These are phyloP conservation scores for Eretmochelys imbricata DNA, from an alignment of 2,113 vertebrate genomes.

Conservation along the genomic window DNA sequence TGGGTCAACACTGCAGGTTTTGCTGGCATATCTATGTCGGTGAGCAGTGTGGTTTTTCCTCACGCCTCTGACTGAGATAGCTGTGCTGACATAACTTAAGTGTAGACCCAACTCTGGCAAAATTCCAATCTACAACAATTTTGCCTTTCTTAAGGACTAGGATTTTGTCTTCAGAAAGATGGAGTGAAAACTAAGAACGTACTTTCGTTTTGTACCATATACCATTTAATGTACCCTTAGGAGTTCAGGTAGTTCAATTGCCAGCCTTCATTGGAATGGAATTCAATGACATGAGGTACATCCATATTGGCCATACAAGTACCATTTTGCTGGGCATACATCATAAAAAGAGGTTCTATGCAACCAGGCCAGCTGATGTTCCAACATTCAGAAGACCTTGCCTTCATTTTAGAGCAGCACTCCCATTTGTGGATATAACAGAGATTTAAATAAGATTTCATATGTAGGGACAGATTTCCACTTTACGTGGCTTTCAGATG, in stretches of 20 bases:
- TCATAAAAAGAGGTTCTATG: not conserved
- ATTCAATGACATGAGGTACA: fast-evolving
- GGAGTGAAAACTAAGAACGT: not conserved
- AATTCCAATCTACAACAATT: not conserved
- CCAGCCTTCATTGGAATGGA: fast-evolving
- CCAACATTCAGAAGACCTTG: not conserved
- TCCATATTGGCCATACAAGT: not conserved
- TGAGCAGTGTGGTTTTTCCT: too few relatives aligned
- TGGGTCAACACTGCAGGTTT: too few relatives aligned
- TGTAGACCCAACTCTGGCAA: fast-evolving
- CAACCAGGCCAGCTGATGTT: not conserved
- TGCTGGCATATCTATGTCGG: too few relatives aligned
- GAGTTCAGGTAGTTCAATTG: fast-evolving
- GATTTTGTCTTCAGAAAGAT: not conserved
- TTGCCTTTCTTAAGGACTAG: not conserved
- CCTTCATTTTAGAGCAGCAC: not conserved
- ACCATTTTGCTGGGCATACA: not conserved
- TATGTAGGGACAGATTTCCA: not conserved
- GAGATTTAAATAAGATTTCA: not conserved
- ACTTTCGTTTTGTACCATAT: too few relatives aligned
- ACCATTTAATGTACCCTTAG: not conserved
- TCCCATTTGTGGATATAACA: not conserved
- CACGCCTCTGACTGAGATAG: too few relatives aligned
- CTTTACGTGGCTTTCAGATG: not conserved
- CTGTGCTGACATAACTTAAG: too few relatives aligned